A percentile compares a stretch with the other conserved stretches of the same genome.
Conservation (phyloP, 2,113 vertebrate genomes). For the Vireo altiloquus region DNA sequence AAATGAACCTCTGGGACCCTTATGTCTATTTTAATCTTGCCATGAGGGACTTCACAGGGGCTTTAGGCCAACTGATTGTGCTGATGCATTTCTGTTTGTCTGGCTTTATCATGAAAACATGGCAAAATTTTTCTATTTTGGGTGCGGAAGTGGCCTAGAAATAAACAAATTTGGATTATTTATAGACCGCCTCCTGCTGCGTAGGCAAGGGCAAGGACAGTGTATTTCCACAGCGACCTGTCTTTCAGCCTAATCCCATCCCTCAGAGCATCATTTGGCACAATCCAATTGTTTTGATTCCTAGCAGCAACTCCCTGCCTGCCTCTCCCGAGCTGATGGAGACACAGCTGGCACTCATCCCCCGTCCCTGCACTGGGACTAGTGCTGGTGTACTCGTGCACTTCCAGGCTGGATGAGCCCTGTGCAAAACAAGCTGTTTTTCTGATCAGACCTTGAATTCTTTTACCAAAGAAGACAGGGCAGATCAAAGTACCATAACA, state of each 20-base stretch:
- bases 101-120: background rate
- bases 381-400: fast-evolving
- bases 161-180: background rate
- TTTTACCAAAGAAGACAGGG: background rate
- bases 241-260: background rate
- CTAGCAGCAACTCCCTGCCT: background rate
- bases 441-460: background rate
- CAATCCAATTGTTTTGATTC: background rate
- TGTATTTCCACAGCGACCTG: background rate
- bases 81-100: background rate
- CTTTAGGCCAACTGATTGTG: background rate
- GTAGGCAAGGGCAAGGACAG: background rate
- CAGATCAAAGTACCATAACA: background rate
- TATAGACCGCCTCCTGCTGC: background rate
- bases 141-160: background rate
- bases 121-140: background rate
- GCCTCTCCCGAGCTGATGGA: background rate
- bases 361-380: fast-evolving
- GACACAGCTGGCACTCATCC: background rate
- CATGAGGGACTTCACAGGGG: background rate
- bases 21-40: background rate
- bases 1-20: background rate
- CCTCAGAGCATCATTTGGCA: background rate
- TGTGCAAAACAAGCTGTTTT: background rate
- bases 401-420: background rate